phyloP scores from a whole-genome alignment of 2,797 vertebrate species.

The Pseudomugil tenellus region DNA sequence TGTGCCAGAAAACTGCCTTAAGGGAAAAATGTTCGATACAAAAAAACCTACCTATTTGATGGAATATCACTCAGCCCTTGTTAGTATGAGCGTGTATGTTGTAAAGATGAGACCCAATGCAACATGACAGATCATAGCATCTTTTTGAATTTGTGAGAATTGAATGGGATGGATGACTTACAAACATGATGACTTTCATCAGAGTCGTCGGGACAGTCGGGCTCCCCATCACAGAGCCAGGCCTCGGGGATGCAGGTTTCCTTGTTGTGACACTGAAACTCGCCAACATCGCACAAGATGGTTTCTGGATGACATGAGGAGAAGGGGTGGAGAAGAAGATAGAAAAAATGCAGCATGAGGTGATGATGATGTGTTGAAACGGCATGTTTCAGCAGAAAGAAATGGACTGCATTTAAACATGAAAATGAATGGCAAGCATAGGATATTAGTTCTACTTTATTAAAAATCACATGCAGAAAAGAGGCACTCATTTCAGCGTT shows the following conservation, averaged over 20 bases:
- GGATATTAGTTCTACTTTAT: background rate
- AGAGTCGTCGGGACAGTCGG: conserved; percentile 91
- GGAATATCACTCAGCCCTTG: conserved; percentile 21
- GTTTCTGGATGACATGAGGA: conserved; percentile 78
- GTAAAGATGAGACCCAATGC: conserved; percentile 19
- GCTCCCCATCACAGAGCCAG: conserved; percentile 94
- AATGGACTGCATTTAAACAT: conserved; percentile 27
- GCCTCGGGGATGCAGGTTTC: conserved; percentile 88
- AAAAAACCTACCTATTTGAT: conserved; percentile 6
- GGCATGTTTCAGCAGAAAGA: conserved; percentile 35
- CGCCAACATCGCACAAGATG: conserved; percentile 88
- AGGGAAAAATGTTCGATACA: background rate
- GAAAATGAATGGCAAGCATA: conserved; percentile 12
- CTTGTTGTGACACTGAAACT: conserved; percentile 90
- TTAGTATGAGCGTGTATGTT: conserved; percentile 1
- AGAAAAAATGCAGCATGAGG: conserved; percentile 70
- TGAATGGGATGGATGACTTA: conserved; percentile 84
- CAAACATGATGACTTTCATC: conserved; percentile 88
- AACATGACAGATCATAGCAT: conserved; percentile 1
- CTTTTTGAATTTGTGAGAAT: conserved; percentile 37
- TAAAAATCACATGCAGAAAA: background rate
- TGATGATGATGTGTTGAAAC: conserved; percentile 41
- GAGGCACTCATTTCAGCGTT: background rate
- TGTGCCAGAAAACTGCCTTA: background rate
- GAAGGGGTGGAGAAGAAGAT: conserved; percentile 60